Evolutionary conservation across 2,113 vertebrate genomes (phyloP), one percentile per base, ranked within the genome.

Genomic region (Triplophysa dalaica): DNA sequence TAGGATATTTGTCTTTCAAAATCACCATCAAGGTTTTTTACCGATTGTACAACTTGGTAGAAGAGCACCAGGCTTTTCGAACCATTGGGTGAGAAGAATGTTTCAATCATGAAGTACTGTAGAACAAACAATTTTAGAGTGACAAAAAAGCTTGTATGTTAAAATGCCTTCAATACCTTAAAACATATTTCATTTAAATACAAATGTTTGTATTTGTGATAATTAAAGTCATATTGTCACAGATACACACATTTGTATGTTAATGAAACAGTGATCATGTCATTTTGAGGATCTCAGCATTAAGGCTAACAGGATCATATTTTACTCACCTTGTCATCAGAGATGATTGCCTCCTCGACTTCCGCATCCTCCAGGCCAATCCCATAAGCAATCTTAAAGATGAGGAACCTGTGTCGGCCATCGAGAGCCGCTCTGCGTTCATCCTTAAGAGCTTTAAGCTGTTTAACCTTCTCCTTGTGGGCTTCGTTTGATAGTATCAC

Each of bases 21-120:
- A 8, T 68, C 21, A 21, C 19, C 16, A 24, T 86, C 81, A 89
- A 75, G 58, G 66, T 78, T 13, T 33, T 22, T 80, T 90, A 94
- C 94, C 92, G 88, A 84, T 14, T 76, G 85, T 17, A 85, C n/a
- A 33, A 85, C 87, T 90, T 95, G 94, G 82, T 90, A 92, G 90
- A 94, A 95, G 89, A 95, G 94, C 29, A 95, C 84, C 63, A 95
- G 85, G 79, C 91, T 93, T 84, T 91, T 94, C 68, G 91, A 90
- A 84, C 94, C 93, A 48, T 83, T 87, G 12, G 87, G 68, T 50
- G 88, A 88, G 85, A 95, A 94, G 87, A 95, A 95, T 24, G 93
- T 90, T 11, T 93, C 88, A 50, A 93, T 89, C 74, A 93, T 84
- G 22, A 74, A 75, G 87, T 94, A 95, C 93, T 95, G 74, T 81